Evolutionary conservation across 2,888 invertebrate genomes (phyloP).

Genomic region (Fragum fragum): DNA sequence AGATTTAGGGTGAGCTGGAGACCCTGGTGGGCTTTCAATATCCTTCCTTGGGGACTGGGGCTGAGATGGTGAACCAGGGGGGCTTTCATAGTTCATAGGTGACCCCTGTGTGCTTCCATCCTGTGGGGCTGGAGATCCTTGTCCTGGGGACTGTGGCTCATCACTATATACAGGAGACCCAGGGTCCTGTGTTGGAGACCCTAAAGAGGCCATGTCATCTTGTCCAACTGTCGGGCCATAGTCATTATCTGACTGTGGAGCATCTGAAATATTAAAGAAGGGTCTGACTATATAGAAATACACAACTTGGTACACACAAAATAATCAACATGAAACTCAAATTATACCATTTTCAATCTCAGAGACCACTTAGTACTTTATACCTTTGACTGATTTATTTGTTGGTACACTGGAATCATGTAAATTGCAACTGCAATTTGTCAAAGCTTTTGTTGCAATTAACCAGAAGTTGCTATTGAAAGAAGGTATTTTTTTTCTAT

Average conservation of each 20-base stretch:
- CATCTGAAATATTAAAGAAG: constrained; percentile 30
- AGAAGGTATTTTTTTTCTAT: too few relatives aligned
- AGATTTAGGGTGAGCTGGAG: constrained; percentile 6
- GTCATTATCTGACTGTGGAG: constrained; percentile 38
- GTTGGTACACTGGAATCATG: too few relatives aligned
- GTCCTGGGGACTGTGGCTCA: constrained; percentile 24
- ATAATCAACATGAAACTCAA: too few relatives aligned
- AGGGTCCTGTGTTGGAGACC: constrained; percentile 24
- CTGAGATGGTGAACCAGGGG: constrained; percentile 45
- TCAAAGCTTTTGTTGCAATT: too few relatives aligned
- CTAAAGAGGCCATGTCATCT: constrained; percentile 28
- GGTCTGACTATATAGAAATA: too few relatives aligned
- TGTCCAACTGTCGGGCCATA: constrained; percentile 32
- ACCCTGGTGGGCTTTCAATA: constrained; percentile 23
- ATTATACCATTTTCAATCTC: too few relatives aligned
- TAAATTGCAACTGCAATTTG: too few relatives aligned
- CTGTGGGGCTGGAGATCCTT: constrained; percentile 25
- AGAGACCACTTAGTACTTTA: too few relatives aligned
- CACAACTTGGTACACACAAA: too few relatives aligned
- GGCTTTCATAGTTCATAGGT: constrained; percentile 25
- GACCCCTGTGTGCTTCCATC: constrained; percentile 12
- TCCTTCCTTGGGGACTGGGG: constrained; percentile 60
- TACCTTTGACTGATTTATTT: too few relatives aligned
- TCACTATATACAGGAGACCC: constrained; percentile 39
- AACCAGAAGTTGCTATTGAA: too few relatives aligned